These are phyloP conservation scores for Melangyna quadrimaculata DNA, from an alignment of 2,888 invertebrate genomes.

Conservation along the genomic window DNA sequence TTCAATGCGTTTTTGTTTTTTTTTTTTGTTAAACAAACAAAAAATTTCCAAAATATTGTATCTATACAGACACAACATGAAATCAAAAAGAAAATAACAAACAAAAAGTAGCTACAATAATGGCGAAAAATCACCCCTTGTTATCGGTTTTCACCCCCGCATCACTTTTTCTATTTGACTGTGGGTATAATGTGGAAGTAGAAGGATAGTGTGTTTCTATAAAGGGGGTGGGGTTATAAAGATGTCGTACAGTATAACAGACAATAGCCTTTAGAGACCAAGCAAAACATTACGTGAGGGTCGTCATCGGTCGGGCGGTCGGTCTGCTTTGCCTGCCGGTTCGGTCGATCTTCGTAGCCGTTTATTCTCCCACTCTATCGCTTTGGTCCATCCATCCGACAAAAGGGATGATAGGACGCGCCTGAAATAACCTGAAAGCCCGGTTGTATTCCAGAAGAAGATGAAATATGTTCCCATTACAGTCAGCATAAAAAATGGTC, in stretches of 20 bases:
- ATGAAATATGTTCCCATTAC: slow-evolving; percentile 72
- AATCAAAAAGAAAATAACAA: slow-evolving; percentile 28
- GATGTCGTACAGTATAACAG: slow-evolving; percentile 31
- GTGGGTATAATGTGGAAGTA: slow-evolving; percentile 45
- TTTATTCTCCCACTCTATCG: slow-evolving; percentile 48
- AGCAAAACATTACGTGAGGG: slow-evolving; percentile 19
- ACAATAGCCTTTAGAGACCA: slow-evolving; percentile 54
- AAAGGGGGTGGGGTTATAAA: slow-evolving; percentile 64
- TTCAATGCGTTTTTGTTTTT: slow-evolving; percentile 64
- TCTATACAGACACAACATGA: slow-evolving; percentile 1
- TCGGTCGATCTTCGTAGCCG: slow-evolving; percentile 33
- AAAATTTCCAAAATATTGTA: slow-evolving; percentile 41
- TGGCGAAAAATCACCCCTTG: slow-evolving; percentile 77
- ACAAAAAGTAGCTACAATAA: slow-evolving; percentile 78
- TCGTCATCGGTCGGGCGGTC: slow-evolving; percentile 19
- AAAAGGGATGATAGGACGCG: slow-evolving; percentile 52
- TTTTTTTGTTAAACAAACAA: slow-evolving; percentile 73
- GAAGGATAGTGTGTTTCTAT: slow-evolving; percentile 20
- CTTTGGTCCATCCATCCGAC: slow-evolving; percentile 49
- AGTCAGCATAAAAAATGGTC: slow-evolving; percentile 69
- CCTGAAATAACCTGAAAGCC: slow-evolving; percentile 26
- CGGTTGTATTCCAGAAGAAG: slow-evolving; percentile 33
- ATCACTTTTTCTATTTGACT: slow-evolving; percentile 20
- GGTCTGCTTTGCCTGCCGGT: slow-evolving; percentile 27
- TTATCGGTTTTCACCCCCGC: slow-evolving; percentile 64